A percentile compares a stretch with the other conserved stretches of the same genome.
Evolutionary conservation across 2,888 invertebrate genomes (phyloP).

Genomic region (Ennomos quercinarius): DNA sequence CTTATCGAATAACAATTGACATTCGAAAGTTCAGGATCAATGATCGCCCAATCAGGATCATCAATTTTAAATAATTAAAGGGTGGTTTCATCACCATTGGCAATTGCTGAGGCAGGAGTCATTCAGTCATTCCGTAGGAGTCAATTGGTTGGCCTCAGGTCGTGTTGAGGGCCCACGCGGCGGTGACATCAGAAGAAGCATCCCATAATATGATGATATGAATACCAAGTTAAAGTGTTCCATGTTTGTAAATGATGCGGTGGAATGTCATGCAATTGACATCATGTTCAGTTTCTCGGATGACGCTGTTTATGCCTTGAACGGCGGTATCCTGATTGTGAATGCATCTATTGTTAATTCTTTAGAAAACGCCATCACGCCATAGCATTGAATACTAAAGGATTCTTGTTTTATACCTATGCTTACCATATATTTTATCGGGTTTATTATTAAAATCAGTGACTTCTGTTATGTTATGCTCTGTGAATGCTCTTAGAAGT

Average conservation of each 20-base stretch:
- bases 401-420: no score
- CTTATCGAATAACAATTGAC: no score
- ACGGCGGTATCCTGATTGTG: slow-evolving; percentile 13
- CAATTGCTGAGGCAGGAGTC: slow-evolving; percentile 57
- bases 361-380: slow-evolving; percentile 11
- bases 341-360: slow-evolving; percentile 17
- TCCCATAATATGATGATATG: slow-evolving; percentile 7
- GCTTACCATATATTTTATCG: no score
- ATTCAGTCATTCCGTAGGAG: slow-evolving; percentile 48
- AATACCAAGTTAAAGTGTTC: slow-evolving; percentile 10
- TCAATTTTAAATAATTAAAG: slow-evolving; percentile 26
- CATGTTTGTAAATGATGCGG: background rate
- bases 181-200: slow-evolving; percentile 48
- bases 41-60: slow-evolving; percentile 39
- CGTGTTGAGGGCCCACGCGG: slow-evolving; percentile 41
- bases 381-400: slow-evolving; percentile 11
- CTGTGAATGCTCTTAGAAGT: no score
- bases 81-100: slow-evolving; percentile 42
- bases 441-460: no score
- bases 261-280: slow-evolving; percentile 15
- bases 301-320: slow-evolving; percentile 13
- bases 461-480: no score
- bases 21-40: slow-evolving; percentile 34
- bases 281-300: slow-evolving; percentile 20
- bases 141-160: slow-evolving; percentile 55